phyloP scores from a whole-genome alignment of 2,113 vertebrate genomes.

The Phoenicopterus ruber region DNA sequence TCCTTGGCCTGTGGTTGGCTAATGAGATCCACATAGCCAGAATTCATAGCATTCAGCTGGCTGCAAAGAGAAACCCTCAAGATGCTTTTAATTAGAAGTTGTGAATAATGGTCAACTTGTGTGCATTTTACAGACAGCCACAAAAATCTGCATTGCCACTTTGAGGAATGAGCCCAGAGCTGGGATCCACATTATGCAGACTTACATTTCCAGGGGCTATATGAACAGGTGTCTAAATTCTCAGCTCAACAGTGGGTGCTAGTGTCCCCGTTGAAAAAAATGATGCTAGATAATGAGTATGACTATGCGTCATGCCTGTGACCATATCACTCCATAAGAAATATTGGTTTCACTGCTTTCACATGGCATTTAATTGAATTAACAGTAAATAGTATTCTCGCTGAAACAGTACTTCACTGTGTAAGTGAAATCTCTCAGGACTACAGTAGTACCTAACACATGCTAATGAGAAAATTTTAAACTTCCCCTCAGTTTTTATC shows the following conservation, averaged over 20 bases:
- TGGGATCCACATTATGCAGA: not conserved
- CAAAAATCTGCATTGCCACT: conserved; percentile 33
- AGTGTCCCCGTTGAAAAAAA: not conserved
- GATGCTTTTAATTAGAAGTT: conserved; percentile 67
- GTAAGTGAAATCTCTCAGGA: conserved; percentile 30
- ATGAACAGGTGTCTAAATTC: conserved; percentile 55
- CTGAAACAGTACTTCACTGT: conserved; percentile 43
- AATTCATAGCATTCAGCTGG: conserved; percentile 30
- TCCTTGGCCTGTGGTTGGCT: conserved; percentile 33
- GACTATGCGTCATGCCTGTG: not conserved
- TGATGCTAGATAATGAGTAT: not conserved
- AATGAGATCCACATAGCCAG: conserved; percentile 62
- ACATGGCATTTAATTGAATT: conserved; percentile 3
- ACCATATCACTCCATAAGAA: not conserved
- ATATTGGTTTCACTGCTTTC: conserved; percentile 35
- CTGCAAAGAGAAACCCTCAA: conserved; percentile 50
- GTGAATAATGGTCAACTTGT: conserved; percentile 52
- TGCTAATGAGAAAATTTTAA: conserved; percentile 49
- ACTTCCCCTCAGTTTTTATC: conserved; percentile 42
- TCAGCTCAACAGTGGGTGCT: conserved; percentile 1
- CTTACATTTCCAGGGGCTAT: not conserved
- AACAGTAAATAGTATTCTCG: conserved; percentile 35
- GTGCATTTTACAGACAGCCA: conserved; percentile 39
- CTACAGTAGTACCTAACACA: conserved; percentile 14
- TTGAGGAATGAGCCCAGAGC: conserved; percentile 11